These are phyloP conservation scores for Cabera pusaria DNA, from an alignment of 2,888 invertebrate species.

Conservation along the genomic window DNA sequence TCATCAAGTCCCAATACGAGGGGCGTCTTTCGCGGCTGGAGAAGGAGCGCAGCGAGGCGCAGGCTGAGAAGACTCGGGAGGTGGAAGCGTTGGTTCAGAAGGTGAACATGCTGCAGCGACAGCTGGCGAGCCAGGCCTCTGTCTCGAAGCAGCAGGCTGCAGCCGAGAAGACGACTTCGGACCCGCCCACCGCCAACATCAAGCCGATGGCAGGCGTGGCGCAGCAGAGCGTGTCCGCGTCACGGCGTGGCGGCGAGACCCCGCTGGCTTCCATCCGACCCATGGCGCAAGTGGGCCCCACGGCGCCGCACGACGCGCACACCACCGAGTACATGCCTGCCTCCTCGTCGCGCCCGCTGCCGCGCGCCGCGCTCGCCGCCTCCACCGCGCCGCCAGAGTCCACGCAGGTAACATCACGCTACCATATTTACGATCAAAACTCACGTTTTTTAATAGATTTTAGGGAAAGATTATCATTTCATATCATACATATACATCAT, in stretches of 20 bases:
- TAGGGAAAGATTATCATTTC: too few species aligned
- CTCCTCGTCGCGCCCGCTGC: slow-evolving; percentile 86
- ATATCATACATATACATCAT: too few species aligned
- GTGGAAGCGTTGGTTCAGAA: slow-evolving; percentile 89
- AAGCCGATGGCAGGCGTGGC: slow-evolving; percentile 92
- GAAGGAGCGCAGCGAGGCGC: slow-evolving; percentile 87
- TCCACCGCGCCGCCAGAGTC: slow-evolving; percentile 83
- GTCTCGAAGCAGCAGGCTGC: slow-evolving; percentile 85
- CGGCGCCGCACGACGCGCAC: slow-evolving; percentile 85
- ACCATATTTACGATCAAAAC: too few species aligned
- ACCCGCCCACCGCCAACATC: slow-evolving; percentile 93
- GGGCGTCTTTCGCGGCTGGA: slow-evolving; percentile 87
- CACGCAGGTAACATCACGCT: slow-evolving; percentile 43
- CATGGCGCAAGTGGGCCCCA: slow-evolving; percentile 93
- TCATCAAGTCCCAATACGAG: slow-evolving; percentile 88
- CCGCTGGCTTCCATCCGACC: slow-evolving; percentile 96
- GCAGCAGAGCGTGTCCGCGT: slow-evolving; percentile 76
- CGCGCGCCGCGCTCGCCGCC: slow-evolving; percentile 86
- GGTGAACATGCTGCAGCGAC: slow-evolving; percentile 86
- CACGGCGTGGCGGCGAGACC: slow-evolving; percentile 90
- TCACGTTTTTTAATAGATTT: too few species aligned
- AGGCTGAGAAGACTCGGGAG: slow-evolving; percentile 84
- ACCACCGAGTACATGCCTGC: slow-evolving; percentile 93
- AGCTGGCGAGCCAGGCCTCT: slow-evolving; percentile 87
- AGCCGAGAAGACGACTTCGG: slow-evolving; percentile 81